Evolutionary conservation across 2,113 vertebrate species (phyloP).

Genomic region (Festucalex cinctus): DNA sequence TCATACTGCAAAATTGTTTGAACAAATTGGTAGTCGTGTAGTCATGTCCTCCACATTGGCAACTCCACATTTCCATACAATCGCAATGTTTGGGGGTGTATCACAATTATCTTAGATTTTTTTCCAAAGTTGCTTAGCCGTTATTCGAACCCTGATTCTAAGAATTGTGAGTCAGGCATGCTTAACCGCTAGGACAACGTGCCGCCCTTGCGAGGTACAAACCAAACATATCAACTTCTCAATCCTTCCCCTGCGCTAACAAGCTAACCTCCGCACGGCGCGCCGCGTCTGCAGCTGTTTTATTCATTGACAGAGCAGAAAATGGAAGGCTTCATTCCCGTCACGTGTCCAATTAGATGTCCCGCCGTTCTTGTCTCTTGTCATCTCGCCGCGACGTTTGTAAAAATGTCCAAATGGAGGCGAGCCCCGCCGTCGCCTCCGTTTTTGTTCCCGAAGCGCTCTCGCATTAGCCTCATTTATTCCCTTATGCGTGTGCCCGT

Average conservation of each 20-base stretch:
- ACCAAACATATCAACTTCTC: neutral
- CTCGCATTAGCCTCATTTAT: constrained; percentile 53
- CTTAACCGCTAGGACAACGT: neutral
- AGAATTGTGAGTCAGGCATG: neutral
- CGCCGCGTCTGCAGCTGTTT: neutral
- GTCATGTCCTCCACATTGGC: too few species aligned
- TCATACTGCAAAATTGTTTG: too few species aligned
- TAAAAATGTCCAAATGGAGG: constrained; percentile 58
- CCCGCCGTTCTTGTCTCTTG: constrained; percentile 40
- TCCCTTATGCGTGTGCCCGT: constrained; percentile 19
- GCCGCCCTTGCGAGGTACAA: neutral
- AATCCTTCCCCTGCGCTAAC: constrained; percentile 36
- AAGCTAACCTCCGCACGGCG: constrained; percentile 19
- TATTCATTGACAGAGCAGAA: constrained; percentile 15
- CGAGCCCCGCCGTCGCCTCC: constrained; percentile 34
- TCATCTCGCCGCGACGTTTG: constrained; percentile 38
- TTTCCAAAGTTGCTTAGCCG: too few species aligned
- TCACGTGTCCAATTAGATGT: constrained; percentile 55
- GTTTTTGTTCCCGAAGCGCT: constrained; percentile 48
- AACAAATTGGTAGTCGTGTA: too few species aligned
- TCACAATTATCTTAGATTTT: too few species aligned
- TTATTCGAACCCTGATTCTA: neutral
- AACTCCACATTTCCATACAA: too few species aligned
- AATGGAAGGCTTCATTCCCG: constrained; percentile 16
- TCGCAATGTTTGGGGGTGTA: too few species aligned